Evolutionary conservation across 2,113 vertebrate genomes (phyloP).

Genomic region (Origma solitaria): DNA sequence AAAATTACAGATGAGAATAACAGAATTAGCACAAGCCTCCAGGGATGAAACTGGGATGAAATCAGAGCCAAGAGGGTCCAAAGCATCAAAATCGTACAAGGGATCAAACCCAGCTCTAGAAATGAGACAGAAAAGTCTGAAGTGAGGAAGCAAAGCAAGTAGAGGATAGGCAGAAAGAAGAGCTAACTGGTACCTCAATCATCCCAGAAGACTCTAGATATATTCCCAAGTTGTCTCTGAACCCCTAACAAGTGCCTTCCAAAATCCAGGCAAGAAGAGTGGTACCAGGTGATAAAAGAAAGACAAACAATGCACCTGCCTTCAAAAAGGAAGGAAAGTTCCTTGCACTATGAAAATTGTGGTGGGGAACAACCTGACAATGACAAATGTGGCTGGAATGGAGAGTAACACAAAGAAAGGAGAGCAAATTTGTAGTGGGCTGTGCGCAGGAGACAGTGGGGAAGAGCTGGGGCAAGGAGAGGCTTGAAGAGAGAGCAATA

Average conservation of each 20-base stretch:
- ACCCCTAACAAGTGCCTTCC: neutral
- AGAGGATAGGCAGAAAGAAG: neutral
- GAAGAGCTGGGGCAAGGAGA: neutral
- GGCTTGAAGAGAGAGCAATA: neutral
- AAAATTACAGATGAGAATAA: neutral
- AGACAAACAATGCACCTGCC: neutral
- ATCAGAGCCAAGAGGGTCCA: neutral
- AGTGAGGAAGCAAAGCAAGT: neutral
- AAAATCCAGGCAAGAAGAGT: neutral
- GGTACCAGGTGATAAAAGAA: neutral
- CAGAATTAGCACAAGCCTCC: neutral
- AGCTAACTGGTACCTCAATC: neutral
- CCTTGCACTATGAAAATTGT: neutral
- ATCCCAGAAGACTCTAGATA: neutral
- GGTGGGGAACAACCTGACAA: neutral
- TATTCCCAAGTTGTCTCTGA: neutral
- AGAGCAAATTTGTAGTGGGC: rapidly evolving
- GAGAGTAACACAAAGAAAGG: neutral
- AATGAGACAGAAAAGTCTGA: neutral
- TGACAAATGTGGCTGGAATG: neutral
- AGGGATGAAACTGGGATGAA: neutral
- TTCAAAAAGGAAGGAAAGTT: neutral
- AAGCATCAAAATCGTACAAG: neutral
- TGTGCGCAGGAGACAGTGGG: neutral
- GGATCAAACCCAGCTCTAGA: neutral